Conservation (phyloP, 1,140 invertebrate genomes). For the Rhopalosiphum padi region DNA sequence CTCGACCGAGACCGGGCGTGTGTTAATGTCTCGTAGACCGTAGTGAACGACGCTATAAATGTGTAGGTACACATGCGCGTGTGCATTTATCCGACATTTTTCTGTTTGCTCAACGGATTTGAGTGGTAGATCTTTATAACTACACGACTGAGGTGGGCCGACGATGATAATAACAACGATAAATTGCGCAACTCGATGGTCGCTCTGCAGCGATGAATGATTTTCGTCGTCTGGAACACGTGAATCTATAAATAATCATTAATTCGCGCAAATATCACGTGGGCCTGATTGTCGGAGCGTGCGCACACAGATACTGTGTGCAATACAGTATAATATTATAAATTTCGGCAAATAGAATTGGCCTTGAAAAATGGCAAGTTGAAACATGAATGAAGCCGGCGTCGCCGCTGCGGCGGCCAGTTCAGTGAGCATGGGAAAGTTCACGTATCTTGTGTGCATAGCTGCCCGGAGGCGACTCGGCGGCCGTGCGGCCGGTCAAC, state of each 20-base stretch:
- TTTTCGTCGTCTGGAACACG: background rate
- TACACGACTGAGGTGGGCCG: background rate
- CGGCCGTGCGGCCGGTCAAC: constrained; percentile 28
- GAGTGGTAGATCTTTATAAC: background rate
- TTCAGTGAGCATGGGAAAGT: constrained; percentile 40
- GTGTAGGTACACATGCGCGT: background rate
- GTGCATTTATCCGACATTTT: background rate
- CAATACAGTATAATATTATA: background rate
- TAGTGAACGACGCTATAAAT: background rate
- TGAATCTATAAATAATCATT: constrained; percentile 1
- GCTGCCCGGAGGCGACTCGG: constrained; percentile 17
- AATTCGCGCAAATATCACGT: background rate
- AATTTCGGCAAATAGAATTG: constrained; percentile 17
- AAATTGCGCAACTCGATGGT: background rate
- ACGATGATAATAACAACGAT: background rate
- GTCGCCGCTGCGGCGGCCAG: background rate
- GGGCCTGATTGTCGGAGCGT: background rate
- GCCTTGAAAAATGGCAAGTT: background rate
- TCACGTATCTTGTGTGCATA: constrained; percentile 14
- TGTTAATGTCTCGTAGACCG: background rate
- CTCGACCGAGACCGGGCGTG: background rate
- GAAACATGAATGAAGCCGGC: background rate
- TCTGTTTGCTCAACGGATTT: background rate
- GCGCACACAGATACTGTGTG: background rate
- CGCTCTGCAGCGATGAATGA: too few relatives aligned